Percentiles rank a stretch among this genome's conserved stretches.
These are phyloP conservation scores for Euglossa dilemma DNA, from an alignment of 1,140 invertebrate genomes.

Conservation along the genomic window DNA sequence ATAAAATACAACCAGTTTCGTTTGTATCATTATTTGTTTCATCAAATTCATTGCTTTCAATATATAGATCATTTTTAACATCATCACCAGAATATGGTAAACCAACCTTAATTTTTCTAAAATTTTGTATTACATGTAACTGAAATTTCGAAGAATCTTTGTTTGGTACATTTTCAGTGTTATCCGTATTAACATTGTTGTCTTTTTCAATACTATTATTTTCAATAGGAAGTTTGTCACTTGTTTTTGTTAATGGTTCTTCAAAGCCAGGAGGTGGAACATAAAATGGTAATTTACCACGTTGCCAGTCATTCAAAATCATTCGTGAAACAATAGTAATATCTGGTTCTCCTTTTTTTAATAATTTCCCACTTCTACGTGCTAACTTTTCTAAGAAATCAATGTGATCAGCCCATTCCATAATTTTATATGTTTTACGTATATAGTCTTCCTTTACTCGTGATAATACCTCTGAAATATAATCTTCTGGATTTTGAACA, in stretches of 20 bases:
- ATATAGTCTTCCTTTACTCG: slow-evolving; percentile 96
- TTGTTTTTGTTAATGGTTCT: slow-evolving; percentile 82
- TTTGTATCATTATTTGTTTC: background rate
- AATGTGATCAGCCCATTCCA: slow-evolving; percentile 89
- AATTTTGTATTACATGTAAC: slow-evolving; percentile 87
- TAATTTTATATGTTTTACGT: slow-evolving; percentile 94
- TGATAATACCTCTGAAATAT: slow-evolving; percentile 93
- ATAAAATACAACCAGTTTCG: background rate
- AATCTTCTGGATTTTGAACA: slow-evolving; percentile 96
- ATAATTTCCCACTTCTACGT: slow-evolving; percentile 91
- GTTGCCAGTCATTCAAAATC: slow-evolving; percentile 99
- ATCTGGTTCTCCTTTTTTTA: slow-evolving; percentile 98
- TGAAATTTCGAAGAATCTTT: slow-evolving; percentile 70
- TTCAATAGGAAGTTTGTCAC: slow-evolving; percentile 53
- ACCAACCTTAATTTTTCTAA: slow-evolving; percentile 90
- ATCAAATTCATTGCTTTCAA: slow-evolving; percentile 12
- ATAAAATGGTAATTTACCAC: slow-evolving; percentile 98
- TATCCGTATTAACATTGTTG: slow-evolving; percentile 19
- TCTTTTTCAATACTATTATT: slow-evolving; percentile 60
- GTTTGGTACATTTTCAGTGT: slow-evolving; percentile 65
- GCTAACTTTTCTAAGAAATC: slow-evolving; percentile 98
- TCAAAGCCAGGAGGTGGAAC: slow-evolving; percentile 91
- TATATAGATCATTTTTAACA: slow-evolving; percentile 78
- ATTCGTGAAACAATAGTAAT: slow-evolving; percentile 94
- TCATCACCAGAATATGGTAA: slow-evolving; percentile 88